These are phyloP conservation scores for Mustela nigripes DNA, from an alignment of 2,113 vertebrate genomes.

Conservation along the genomic window DNA sequence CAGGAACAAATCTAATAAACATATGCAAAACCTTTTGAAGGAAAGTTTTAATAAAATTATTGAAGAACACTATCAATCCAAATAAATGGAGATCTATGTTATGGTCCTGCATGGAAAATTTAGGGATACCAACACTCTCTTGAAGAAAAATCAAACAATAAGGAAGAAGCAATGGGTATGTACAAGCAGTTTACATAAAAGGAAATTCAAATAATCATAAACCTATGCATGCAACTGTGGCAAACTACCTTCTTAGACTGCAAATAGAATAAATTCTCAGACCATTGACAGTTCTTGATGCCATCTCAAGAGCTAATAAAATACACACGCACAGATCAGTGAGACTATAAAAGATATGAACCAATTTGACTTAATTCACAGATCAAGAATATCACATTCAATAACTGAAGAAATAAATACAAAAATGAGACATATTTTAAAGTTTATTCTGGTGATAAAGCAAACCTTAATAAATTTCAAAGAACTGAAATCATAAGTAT, in stretches of 20 bases:
- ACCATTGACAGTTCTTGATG: not conserved
- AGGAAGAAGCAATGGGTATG: not conserved
- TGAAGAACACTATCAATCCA: not conserved
- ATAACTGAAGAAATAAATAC: not conserved
- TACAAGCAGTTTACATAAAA: not conserved
- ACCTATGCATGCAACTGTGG: not conserved
- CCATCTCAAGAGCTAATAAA: not conserved
- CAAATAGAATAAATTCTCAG: not conserved
- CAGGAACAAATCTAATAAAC: not conserved
- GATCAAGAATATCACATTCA: not conserved
- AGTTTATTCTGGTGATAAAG: not conserved
- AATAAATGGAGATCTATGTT: not conserved
- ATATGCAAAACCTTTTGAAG: not conserved
- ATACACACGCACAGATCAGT: not conserved
- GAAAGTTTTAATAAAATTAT: not conserved
- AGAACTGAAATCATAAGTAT: not conserved
- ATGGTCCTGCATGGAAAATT: not conserved
- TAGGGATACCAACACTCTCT: not conserved
- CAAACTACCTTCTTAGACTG: not conserved
- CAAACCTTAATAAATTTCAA: slow-evolving; percentile 38
- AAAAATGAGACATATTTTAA: not conserved
- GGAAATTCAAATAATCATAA: not conserved
- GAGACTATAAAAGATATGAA: not conserved
- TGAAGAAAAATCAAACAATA: not conserved
- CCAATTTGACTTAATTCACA: not conserved